These are phyloP conservation scores for Laodelphax striatellus DNA, from an alignment of 1,140 invertebrate species.

Conservation along the genomic window DNA sequence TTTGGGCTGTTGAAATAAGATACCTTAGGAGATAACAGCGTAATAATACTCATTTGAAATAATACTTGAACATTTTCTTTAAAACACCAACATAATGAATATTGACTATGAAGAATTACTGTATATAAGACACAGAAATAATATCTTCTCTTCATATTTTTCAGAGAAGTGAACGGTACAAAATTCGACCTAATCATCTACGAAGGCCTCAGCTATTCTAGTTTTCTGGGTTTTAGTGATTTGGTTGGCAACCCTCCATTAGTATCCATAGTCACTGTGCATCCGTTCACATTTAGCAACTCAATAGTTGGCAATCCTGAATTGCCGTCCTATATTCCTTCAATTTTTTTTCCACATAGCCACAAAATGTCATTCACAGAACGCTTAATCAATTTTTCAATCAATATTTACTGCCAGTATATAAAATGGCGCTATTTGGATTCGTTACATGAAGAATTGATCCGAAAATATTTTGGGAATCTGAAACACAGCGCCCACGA, in stretches of 20 bases:
- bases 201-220: neutral
- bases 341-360: neutral
- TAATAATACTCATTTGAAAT: too few relatives aligned
- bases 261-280: neutral
- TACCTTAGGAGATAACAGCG: too few relatives aligned
- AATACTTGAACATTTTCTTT: too few relatives aligned
- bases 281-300: neutral
- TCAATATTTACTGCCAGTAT: neutral
- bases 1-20: too few relatives aligned
- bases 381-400: neutral
- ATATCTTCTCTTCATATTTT: neutral
- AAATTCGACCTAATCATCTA: slow-evolving; percentile 1
- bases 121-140: too few relatives aligned
- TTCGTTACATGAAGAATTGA: neutral
- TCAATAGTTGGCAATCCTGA: neutral
- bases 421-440: neutral
- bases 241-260: neutral
- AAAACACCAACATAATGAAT: too few relatives aligned
- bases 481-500: slow-evolving; percentile 1
- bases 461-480: neutral
- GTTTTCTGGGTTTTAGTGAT: neutral
- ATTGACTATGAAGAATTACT: too few relatives aligned
- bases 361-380: neutral
- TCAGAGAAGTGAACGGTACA: neutral
- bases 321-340: neutral